These are phyloP conservation scores for Pristionchus japonicus DNA, from an alignment of 2,888 invertebrate species.

Conservation along the genomic window DNA sequence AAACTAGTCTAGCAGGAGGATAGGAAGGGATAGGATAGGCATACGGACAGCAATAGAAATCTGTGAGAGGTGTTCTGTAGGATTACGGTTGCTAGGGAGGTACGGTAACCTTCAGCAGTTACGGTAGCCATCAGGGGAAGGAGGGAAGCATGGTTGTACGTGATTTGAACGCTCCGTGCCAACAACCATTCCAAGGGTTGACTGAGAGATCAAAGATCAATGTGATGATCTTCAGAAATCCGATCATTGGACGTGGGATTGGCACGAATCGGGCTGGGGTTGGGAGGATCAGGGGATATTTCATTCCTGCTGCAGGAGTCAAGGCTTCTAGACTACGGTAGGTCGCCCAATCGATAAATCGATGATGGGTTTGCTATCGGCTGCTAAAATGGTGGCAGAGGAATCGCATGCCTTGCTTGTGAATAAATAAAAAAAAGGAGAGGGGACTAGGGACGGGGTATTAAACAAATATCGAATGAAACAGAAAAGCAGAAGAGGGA, in stretches of 20 bases:
- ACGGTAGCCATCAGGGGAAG: not conserved
- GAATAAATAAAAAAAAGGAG: not conserved
- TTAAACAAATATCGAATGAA: not conserved
- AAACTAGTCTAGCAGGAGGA: not conserved
- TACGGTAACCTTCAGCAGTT: too few relatives aligned
- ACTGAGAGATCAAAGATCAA: constrained; percentile 18
- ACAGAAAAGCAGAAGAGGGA: not conserved
- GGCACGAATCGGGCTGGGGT: not conserved
- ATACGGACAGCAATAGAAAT: not conserved
- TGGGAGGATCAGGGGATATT: not conserved
- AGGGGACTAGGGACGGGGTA: not conserved
- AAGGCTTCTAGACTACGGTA: constrained; percentile 30
- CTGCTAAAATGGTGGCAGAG: not conserved
- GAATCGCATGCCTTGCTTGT: not conserved
- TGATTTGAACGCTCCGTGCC: not conserved
- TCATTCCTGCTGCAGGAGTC: constrained; percentile 24
- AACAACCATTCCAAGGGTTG: constrained; percentile 7
- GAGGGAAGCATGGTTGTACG: constrained; percentile 18
- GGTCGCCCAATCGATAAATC: not conserved
- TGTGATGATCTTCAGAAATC: constrained; percentile 23
- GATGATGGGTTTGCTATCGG: not conserved
- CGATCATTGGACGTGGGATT: constrained; percentile 2
- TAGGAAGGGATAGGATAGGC: not conserved
- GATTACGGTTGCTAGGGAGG: not conserved
- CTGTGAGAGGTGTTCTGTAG: not conserved